Percentiles rank a stretch among this genome's conserved stretches.
phyloP scores from a whole-genome alignment of 2,888 invertebrate species.

The Oligia fasciuncula region DNA sequence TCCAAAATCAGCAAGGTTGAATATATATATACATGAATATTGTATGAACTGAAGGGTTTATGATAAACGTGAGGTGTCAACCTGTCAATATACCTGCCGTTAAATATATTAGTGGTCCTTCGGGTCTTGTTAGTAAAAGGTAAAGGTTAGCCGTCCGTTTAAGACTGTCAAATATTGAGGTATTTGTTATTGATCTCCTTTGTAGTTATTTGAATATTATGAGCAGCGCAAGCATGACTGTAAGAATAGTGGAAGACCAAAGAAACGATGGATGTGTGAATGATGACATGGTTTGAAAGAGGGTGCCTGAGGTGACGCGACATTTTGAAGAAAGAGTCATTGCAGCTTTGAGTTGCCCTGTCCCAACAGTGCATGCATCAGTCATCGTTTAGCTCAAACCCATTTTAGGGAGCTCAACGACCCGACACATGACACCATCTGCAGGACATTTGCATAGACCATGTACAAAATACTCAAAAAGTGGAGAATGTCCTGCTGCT shows the following conservation, averaged over 20 bases:
- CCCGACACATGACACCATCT: background rate
- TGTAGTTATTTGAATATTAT: background rate
- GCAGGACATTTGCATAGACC: background rate
- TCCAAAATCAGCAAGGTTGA: constrained; percentile 24
- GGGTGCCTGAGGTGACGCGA: too few species aligned
- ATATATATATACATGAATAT: constrained; percentile 40
- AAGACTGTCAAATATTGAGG: constrained; percentile 17
- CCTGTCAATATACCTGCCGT: constrained; percentile 31
- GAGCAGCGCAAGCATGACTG: too few species aligned
- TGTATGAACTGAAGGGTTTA: constrained; percentile 37
- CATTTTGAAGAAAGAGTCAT: background rate
- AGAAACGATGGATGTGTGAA: too few species aligned
- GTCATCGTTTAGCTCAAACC: background rate
- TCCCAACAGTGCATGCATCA: background rate
- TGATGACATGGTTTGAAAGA: too few species aligned
- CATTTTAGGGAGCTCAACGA: background rate
- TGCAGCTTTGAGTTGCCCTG: background rate
- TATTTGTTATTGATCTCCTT: background rate
- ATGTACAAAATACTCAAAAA: background rate
- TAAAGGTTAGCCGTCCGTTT: background rate
- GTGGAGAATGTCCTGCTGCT: background rate
- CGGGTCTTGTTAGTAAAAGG: constrained; percentile 29
- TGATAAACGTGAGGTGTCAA: constrained; percentile 42
- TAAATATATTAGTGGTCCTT: constrained; percentile 45
- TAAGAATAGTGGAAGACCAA: too few species aligned